Base-by-base conservation (phyloP, 2,113 vertebrate species). In the Amblyornis subalaris region DNA sequence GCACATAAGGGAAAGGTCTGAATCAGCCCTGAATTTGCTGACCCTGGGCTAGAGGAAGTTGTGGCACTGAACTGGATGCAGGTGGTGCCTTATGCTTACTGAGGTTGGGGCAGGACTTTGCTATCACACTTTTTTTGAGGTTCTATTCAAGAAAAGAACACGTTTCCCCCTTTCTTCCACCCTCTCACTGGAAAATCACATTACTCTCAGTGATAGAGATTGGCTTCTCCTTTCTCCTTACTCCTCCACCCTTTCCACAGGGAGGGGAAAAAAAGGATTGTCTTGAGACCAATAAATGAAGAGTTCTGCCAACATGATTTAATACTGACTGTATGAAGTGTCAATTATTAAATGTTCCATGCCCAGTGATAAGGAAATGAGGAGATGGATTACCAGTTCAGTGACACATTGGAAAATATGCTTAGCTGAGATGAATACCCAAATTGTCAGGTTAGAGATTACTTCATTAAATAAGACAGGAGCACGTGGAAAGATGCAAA, bases 301-400 rank as follows among this genome's bases (percentile, higher is more conserved):
- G 78, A 75, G n/a, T 93, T 74, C 94, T 97, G 94, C 81, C 92
- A 97, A 92, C 95, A 96, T 95, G 88, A 97, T 97, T 97, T 97
- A 97, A 94, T 97, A 88, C 58, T 74, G 57, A 72, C 85, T 8
- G 12, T 95, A 84, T 83, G 90, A 97, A 95, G 54, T 96, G 96
- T 95, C 95, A 94, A 92, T 97, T 97, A 96, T 96, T 95, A 97
- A 97, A 95, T 96, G 85, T 90, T 97, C 85, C 88, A 73, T 94
- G 94, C 28, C 45, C 40, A 29, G 42, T 85, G 84, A 96, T 94
- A 96, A 94, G 55, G 55, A 93, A 93, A 89, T 74, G 36, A 55
- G 53, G 55, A 95, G 78, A 94, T 84, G 91, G 95, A 97, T 97
- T 93, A 89, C 72, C 82, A 70, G 75, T 74, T 91, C 50, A 45